Percentiles rank a stretch among this genome's conserved stretches.
These are phyloP conservation scores for Anniella stebbinsi DNA, from an alignment of 2,797 vertebrate genomes.

Conservation along the genomic window DNA sequence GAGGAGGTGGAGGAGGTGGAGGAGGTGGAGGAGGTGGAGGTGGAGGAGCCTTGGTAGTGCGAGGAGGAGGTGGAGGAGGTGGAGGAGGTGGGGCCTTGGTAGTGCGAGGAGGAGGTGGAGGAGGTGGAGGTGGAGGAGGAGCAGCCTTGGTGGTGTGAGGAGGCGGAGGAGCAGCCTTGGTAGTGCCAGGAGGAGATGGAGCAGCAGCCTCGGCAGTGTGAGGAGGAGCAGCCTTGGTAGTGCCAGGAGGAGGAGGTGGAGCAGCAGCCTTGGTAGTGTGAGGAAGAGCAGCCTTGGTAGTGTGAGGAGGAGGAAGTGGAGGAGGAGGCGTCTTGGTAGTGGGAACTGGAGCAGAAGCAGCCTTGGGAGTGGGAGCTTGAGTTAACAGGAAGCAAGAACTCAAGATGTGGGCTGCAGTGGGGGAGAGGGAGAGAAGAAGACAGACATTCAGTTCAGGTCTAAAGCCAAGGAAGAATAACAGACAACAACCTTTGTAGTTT, in stretches of 20 bases:
- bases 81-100: too few species aligned
- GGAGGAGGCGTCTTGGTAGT: too few species aligned
- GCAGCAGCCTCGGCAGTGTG: constrained; percentile 30
- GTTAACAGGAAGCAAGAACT: background rate
- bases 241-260: background rate
- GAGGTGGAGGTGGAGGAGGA: too few species aligned
- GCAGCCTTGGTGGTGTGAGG: too few species aligned
- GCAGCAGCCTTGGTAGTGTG: background rate
- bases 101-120: too few species aligned
- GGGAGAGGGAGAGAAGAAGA: background rate
- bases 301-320: too few species aligned
- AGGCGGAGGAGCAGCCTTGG: too few species aligned
- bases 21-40: too few species aligned
- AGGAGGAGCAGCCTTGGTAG: background rate
- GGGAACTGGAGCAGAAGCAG: too few species aligned
- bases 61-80: too few species aligned
- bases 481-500: background rate
- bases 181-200: background rate
- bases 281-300: background rate
- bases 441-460: too few species aligned
- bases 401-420: constrained; percentile 47
- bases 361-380: background rate
- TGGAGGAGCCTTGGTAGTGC: too few species aligned
- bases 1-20: background rate
- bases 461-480: background rate